Conservation (phyloP, 2,113 vertebrate species). For the Trematomus loennbergii region DNA sequence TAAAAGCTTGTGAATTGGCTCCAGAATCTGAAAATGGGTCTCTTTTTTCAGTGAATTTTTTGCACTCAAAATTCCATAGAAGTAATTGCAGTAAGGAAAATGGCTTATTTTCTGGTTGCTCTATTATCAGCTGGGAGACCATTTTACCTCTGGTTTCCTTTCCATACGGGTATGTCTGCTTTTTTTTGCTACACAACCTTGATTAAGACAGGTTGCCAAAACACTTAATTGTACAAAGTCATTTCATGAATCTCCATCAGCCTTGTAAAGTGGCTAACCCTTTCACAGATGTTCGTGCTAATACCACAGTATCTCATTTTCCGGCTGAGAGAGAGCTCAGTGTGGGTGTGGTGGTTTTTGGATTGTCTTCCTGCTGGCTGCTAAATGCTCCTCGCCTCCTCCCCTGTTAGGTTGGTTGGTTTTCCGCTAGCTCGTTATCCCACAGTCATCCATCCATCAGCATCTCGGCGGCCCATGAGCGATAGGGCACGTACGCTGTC, state of each 20-base stretch:
- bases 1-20: neutral
- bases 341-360: constrained; percentile 68
- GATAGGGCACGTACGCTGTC: constrained; percentile 79
- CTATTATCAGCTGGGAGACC: constrained; percentile 18
- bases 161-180: constrained; percentile 13
- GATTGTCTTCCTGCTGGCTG: constrained; percentile 69
- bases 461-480: constrained; percentile 74
- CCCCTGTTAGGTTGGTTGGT: constrained; percentile 69
- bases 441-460: constrained; percentile 81
- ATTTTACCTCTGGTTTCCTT: constrained; percentile 35
- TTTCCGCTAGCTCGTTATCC: constrained; percentile 81
- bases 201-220: constrained; percentile 15
- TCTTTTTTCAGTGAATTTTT: constrained; percentile 18
- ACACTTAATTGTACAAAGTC: constrained; percentile 9
- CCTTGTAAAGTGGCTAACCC: constrained; percentile 20
- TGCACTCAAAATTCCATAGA: constrained; percentile 17
- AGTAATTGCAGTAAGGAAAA: constrained; percentile 29
- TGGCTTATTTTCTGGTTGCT: constrained; percentile 31
- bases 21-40: constrained; percentile 36
- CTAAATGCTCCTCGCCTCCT: constrained; percentile 65
- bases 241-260: constrained; percentile 29
- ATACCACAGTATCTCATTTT: constrained; percentile 57
- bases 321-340: constrained; percentile 47
- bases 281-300: constrained; percentile 58
- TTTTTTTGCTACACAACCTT: constrained; percentile 33